Conservation (phyloP, 2,113 vertebrate genomes). For the Taxidea taxus region DNA sequence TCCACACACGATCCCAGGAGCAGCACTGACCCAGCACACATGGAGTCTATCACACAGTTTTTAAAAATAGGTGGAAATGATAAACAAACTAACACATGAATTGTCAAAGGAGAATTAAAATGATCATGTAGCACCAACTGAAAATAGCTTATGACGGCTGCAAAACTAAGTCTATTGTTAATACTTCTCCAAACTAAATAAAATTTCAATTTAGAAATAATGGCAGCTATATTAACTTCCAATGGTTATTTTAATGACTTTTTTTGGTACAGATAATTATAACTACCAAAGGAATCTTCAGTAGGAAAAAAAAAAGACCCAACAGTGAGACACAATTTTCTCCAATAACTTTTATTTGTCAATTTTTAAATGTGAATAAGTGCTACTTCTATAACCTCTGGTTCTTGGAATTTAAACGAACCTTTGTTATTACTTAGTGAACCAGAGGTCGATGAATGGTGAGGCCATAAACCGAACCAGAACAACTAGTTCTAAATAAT, state of each 20-base stretch:
- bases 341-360: not conserved
- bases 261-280: not conserved
- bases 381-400: not conserved
- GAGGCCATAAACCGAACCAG: constrained; percentile 3
- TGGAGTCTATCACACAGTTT: not conserved
- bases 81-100: not conserved
- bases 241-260: not conserved
- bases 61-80: not conserved
- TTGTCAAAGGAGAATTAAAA: not conserved
- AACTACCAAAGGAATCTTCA: not conserved
- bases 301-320: not conserved
- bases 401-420: constrained; percentile 53
- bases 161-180: not conserved
- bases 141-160: not conserved
- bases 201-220: constrained; percentile 33
- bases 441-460: not conserved
- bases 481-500: not conserved
- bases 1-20: not conserved
- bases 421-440: not conserved
- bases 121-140: not conserved
- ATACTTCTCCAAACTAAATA: not conserved
- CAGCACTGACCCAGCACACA: not conserved
- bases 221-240: not conserved
- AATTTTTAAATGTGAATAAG: not conserved
- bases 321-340: not conserved